Evolutionary conservation across 92 coral and sea anemone species (phyloP), one percentile per base, ranked within the genome.

Genomic region (Palythoa grandiflora): DNA sequence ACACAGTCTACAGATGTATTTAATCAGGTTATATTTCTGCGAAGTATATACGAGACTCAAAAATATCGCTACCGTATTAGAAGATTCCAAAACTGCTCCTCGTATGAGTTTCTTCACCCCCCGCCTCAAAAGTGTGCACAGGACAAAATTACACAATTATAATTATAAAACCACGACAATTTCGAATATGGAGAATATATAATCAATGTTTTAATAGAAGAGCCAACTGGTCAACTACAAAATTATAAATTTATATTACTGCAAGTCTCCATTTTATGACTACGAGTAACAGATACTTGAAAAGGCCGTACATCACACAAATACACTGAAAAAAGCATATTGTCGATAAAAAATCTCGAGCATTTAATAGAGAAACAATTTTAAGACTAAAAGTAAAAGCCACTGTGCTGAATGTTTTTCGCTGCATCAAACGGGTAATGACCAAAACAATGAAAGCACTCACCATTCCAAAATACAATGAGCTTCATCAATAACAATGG

Each of bases 381-480:
- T 48, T 75, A 38, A 75, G 40, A 70, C 75, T 36, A 70, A 40
- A 73, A 73, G 52, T 47, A 38, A 75, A 76, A 77, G 83, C 83
- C 83, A 77, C 83, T 54, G 83, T 77, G 83, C 83, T 50, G 71
- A 78, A 78, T 13, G 68, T 78, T 78, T 79, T 8, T 7, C 53
- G 63, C 40, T 50, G 80, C 72, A 68, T 35, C 55, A 44, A 5
- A 52, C 16, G 83, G 59, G 70, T 14, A 77, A 54, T 79, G 37
- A 3, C 17, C 72, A 79, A 79, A 79, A 79, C 84, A 66, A 68
- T 35, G 36, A 40, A 83, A 63, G 19, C 65, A 88, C 94, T 75
- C 85, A 91, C 94, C 94, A 91, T 85, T 91, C 94, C 47, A 88
- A 84, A 91, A 88, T 91, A 84, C 91, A 91, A 50, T 88, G 89